phyloP scores from a whole-genome alignment of 2,888 invertebrate species.

The Cosmia trapezina region DNA sequence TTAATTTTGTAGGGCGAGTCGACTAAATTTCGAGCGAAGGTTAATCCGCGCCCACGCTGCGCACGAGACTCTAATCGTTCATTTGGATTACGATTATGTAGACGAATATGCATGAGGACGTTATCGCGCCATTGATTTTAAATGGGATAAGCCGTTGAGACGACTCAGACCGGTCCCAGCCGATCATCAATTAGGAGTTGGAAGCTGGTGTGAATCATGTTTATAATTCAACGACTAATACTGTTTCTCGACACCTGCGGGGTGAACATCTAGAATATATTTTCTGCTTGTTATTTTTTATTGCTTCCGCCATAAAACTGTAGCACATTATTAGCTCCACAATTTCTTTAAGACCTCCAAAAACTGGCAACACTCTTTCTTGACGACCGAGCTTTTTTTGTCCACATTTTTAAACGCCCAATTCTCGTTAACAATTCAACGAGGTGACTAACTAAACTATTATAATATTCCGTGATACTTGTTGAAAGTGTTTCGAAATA shows the following conservation, averaged over 20 bases:
- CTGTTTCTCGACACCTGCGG: conserved; percentile 54
- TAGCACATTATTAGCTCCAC: conserved; percentile 53
- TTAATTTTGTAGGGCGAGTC: conserved; percentile 71
- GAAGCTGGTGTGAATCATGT: conserved; percentile 63
- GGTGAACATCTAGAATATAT: conserved; percentile 26
- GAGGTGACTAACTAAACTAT: conserved; percentile 56
- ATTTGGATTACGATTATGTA: conserved; percentile 85
- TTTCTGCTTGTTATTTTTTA: conserved; percentile 62
- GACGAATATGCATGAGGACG: conserved; percentile 84
- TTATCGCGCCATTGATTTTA: conserved; percentile 84
- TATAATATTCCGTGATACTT: conserved; percentile 54
- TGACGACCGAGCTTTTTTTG: conserved; percentile 20
- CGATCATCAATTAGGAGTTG: conserved; percentile 64
- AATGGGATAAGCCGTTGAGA: conserved; percentile 82
- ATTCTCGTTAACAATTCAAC: conserved; percentile 50
- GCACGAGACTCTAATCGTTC: conserved; percentile 84
- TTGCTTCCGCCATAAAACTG: conserved; percentile 54
- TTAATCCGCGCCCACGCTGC: conserved; percentile 84
- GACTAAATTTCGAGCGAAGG: conserved; percentile 70
- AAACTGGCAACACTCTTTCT: conserved; percentile 29
- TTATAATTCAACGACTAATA: conserved; percentile 60
- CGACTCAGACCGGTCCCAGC: conserved; percentile 61
- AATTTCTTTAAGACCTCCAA: conserved; percentile 47
- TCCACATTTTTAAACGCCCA: conserved; percentile 18
- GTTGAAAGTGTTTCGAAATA: conserved; percentile 48